phyloP scores from a whole-genome alignment of 1,140 invertebrate species.

The Brachionus rotundiformis region DNA sequence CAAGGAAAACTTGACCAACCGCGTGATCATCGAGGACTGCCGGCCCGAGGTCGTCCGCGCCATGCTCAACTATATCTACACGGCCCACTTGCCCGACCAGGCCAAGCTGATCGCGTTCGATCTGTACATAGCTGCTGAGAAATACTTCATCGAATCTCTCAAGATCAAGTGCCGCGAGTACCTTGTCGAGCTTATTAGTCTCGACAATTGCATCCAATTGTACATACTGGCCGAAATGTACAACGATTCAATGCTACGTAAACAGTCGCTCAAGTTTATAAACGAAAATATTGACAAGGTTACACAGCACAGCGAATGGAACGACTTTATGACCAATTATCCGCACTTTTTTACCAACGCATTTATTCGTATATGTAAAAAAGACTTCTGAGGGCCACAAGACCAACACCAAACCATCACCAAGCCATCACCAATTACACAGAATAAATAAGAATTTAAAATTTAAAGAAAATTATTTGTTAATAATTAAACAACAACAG shows the following conservation, averaged over 20 bases:
- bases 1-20: slow-evolving; percentile 52
- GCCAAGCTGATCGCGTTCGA: slow-evolving; percentile 1
- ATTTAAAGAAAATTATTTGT: too few species aligned
- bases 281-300: slow-evolving; percentile 48
- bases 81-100: slow-evolving; percentile 46
- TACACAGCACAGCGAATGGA: slow-evolving; percentile 33
- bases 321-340: slow-evolving; percentile 49
- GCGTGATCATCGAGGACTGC: slow-evolving; percentile 52
- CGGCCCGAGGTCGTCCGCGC: slow-evolving; percentile 44
- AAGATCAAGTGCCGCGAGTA: slow-evolving; percentile 49
- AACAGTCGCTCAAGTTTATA: slow-evolving; percentile 48
- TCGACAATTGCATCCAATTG: slow-evolving; percentile 32
- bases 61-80: slow-evolving; percentile 51
- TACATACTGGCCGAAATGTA: slow-evolving; percentile 48
- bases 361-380: slow-evolving; percentile 51
- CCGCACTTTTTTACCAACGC: slow-evolving; percentile 51
- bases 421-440: too few species aligned
- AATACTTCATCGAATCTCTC: slow-evolving; percentile 50
- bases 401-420: neutral
- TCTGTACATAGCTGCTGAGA: slow-evolving; percentile 50
- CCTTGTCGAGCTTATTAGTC: neutral
- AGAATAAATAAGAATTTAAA: too few species aligned
- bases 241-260: slow-evolving; percentile 49
- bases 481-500: neutral
- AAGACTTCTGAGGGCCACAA: slow-evolving; percentile 43